Percentiles rank a stretch among this genome's conserved stretches.
phyloP scores from a whole-genome alignment of 2,888 invertebrate species.

The Bhutanitis thaidina region DNA sequence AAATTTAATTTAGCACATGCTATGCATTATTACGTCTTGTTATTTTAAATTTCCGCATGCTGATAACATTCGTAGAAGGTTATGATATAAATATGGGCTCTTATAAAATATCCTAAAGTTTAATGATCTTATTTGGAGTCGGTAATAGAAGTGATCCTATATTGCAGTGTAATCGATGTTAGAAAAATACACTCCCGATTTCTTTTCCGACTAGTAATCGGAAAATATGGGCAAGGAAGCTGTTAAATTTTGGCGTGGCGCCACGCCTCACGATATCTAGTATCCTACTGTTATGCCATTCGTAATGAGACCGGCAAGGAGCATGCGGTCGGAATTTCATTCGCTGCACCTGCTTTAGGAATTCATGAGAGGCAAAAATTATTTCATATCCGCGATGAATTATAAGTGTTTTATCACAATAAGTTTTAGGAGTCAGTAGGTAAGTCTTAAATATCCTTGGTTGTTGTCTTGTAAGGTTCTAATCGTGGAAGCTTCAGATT shows the following conservation, averaged over 20 bases:
- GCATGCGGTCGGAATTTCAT: constrained; percentile 29
- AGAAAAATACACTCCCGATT: constrained; percentile 17
- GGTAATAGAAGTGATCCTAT: not conserved
- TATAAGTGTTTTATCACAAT: constrained; percentile 6
- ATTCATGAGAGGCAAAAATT: constrained; percentile 26
- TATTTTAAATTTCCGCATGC: no score
- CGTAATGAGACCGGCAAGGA: constrained; percentile 38
- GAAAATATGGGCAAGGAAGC: constrained; percentile 26
- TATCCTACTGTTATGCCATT: constrained; percentile 22
- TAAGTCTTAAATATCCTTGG: constrained; percentile 11
- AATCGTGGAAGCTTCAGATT: no score
- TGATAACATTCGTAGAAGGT: no score
- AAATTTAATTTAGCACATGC: no score
- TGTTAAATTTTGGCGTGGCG: constrained; percentile 46
- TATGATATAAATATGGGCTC: no score
- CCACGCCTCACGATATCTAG: constrained; percentile 36
- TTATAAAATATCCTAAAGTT: no score
- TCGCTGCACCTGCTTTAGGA: constrained; percentile 27
- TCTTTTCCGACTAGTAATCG: constrained; percentile 30
- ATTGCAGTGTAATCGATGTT: constrained; percentile 15
- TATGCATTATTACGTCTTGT: no score
- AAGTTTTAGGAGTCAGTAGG: not conserved
- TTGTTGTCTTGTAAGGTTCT: no score
- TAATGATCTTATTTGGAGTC: no score
- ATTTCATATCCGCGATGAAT: constrained; percentile 14